Percentiles rank a stretch among this genome's conserved stretches.
Conservation (phyloP, 2,797 vertebrate genomes). For the Siniperca obscura region DNA sequence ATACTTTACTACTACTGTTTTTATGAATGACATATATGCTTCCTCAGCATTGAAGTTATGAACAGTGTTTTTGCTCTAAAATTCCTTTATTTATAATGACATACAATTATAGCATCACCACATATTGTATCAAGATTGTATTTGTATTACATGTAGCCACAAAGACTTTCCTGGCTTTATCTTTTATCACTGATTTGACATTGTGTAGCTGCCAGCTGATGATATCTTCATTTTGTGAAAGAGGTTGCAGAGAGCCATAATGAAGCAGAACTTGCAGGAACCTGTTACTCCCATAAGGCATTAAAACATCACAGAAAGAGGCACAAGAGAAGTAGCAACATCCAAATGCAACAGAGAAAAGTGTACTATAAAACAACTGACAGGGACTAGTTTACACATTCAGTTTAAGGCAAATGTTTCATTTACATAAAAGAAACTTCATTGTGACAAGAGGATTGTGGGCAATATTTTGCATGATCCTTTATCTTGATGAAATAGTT, state of each 20-base stretch:
- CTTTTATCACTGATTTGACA: conserved; percentile 27
- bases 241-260: conserved; percentile 3
- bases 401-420: conserved; percentile 29
- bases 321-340: conserved; percentile 32
- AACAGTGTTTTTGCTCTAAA: not conserved
- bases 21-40: too few species aligned
- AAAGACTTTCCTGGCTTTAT: not conserved
- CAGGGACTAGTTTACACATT: conserved; percentile 24
- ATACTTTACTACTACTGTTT: too few species aligned
- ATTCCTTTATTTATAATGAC: not conserved
- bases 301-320: conserved; percentile 38
- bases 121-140: not conserved
- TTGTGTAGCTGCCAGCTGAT: conserved; percentile 29
- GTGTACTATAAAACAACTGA: conserved; percentile 6
- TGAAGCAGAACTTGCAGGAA: not conserved
- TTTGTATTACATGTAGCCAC: not conserved
- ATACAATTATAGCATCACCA: not conserved
- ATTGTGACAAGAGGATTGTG: not conserved
- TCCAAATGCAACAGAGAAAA: conserved; percentile 4
- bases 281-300: not conserved
- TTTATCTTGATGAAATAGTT: not conserved
- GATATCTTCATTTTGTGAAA: conserved; percentile 2
- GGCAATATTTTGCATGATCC: not conserved
- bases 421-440: conserved; percentile 14
- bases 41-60: too few species aligned